A percentile compares a stretch with the other conserved stretches of the same genome.
Conservation (phyloP, 1,140 invertebrate species). For the Hycleus phaleratus region DNA sequence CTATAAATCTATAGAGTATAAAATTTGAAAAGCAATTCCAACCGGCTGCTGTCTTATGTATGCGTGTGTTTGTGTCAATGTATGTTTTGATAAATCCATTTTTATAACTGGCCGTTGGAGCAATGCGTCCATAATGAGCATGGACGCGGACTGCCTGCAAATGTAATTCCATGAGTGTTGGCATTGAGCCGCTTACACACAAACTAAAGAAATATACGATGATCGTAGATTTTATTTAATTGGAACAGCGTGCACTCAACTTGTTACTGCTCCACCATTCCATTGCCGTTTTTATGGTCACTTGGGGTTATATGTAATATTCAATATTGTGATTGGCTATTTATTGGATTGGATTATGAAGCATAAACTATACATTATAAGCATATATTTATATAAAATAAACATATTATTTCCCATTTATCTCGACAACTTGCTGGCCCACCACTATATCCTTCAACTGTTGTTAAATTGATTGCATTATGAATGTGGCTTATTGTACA, state of each 20-base stretch:
- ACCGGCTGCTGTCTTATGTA: too few species aligned
- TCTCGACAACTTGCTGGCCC: constrained; percentile 3
- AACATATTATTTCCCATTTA: constrained; percentile 14
- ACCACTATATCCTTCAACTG: neutral
- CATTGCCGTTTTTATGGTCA: constrained; percentile 25
- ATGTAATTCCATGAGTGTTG: constrained; percentile 15
- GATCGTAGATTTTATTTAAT: constrained; percentile 32
- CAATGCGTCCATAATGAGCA: constrained; percentile 14
- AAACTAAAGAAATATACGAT: constrained; percentile 12
- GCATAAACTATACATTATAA: constrained; percentile 29
- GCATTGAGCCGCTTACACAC: constrained; percentile 12
- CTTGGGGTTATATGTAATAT: constrained; percentile 31
- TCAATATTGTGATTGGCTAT: constrained; percentile 34
- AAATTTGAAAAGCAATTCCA: too few species aligned
- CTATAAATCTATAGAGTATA: too few species aligned
- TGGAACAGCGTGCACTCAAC: constrained; percentile 30
- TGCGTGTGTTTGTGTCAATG: too few species aligned
- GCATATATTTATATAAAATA: constrained; percentile 12
- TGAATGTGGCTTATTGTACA: neutral
- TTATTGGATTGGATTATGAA: constrained; percentile 30
- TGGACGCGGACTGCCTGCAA: constrained; percentile 15
- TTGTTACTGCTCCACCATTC: constrained; percentile 24
- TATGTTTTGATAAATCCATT: constrained; percentile 12
- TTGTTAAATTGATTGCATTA: neutral
- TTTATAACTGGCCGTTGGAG: constrained; percentile 2